A percentile compares a stretch with the other conserved stretches of the same genome.
Conservation (phyloP, 2,888 invertebrate genomes). For the Coronaproctus castanopsis region DNA sequence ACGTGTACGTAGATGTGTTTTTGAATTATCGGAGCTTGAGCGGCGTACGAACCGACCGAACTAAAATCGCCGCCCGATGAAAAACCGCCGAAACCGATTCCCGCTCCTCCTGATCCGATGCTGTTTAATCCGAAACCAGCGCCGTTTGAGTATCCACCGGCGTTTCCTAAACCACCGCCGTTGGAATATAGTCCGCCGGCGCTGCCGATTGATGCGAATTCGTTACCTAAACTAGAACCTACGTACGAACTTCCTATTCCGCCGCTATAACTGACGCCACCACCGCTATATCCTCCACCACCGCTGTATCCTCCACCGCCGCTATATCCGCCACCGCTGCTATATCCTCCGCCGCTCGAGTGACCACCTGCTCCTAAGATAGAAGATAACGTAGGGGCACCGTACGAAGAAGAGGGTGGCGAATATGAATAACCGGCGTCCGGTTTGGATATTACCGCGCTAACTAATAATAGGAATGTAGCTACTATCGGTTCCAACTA, state of each 20-base stretch:
- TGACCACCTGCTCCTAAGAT: constrained; percentile 12
- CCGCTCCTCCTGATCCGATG: constrained; percentile 14
- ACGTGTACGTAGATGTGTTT: constrained; percentile 80
- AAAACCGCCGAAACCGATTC: constrained; percentile 10
- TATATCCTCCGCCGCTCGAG: constrained; percentile 15
- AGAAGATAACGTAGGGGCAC: constrained; percentile 12
- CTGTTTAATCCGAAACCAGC: constrained; percentile 10
- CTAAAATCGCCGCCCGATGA: constrained; percentile 25
- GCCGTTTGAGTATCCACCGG: constrained; percentile 15
- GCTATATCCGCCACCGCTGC: constrained; percentile 14
- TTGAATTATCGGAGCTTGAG: constrained; percentile 41
- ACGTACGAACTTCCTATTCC: constrained; percentile 14
- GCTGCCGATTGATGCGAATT: constrained; percentile 16
- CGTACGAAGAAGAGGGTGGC: constrained; percentile 17
- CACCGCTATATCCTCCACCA: constrained; percentile 11
- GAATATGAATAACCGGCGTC: constrained; percentile 23
- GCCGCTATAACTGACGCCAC: constrained; percentile 10
- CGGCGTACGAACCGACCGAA: constrained; percentile 28
- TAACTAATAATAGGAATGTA: constrained; percentile 19
- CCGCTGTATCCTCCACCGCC: constrained; percentile 14
- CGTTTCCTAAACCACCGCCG: constrained; percentile 17
- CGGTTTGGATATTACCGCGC: constrained; percentile 21
- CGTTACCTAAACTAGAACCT: constrained; percentile 15
- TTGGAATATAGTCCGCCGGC: constrained; percentile 15
- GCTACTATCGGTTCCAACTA: not conserved